Conservation (phyloP, 92 coral and sea anemone genomes). For the Plumapathes pennacea region DNA sequence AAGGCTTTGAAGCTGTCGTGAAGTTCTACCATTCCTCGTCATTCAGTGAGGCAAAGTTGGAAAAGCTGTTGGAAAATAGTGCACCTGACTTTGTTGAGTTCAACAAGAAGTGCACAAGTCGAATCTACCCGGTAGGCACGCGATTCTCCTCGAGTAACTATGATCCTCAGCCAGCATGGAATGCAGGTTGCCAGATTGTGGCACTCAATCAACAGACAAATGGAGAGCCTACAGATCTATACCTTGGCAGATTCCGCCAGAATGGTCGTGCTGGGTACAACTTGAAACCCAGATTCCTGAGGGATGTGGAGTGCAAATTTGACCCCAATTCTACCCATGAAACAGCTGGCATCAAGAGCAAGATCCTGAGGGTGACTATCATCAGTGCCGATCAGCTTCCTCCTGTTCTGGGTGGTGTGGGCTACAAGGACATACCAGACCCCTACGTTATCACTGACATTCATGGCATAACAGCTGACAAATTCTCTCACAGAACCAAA, state of each 20-base stretch:
- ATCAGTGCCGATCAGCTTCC: constrained; percentile 66
- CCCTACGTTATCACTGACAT: constrained; percentile 65
- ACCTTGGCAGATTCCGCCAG: constrained; percentile 73
- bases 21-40: constrained; percentile 63
- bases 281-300: constrained; percentile 56
- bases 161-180: constrained; percentile 64
- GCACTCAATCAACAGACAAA: constrained; percentile 73
- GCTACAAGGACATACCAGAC: constrained; percentile 26
- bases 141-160: constrained; percentile 71
- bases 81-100: constrained; percentile 43
- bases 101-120: constrained; percentile 55
- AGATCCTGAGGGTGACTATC: constrained; percentile 31
- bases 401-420: constrained; percentile 10
- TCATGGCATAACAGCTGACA: constrained; percentile 53
- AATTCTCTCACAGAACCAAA: constrained; percentile 40
- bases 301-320: constrained; percentile 20
- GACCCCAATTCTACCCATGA: constrained; percentile 24
- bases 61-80: constrained; percentile 27
- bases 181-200: constrained; percentile 77
- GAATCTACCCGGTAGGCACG: constrained; percentile 67
- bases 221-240: constrained; percentile 41
- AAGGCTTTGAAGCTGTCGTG: constrained; percentile 30
- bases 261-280: constrained; percentile 75
- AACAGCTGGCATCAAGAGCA: constrained; percentile 15
- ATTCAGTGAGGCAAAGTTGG: constrained; percentile 52